phyloP scores from a whole-genome alignment of 2,113 vertebrate genomes.

The Arvicanthis niloticus region DNA sequence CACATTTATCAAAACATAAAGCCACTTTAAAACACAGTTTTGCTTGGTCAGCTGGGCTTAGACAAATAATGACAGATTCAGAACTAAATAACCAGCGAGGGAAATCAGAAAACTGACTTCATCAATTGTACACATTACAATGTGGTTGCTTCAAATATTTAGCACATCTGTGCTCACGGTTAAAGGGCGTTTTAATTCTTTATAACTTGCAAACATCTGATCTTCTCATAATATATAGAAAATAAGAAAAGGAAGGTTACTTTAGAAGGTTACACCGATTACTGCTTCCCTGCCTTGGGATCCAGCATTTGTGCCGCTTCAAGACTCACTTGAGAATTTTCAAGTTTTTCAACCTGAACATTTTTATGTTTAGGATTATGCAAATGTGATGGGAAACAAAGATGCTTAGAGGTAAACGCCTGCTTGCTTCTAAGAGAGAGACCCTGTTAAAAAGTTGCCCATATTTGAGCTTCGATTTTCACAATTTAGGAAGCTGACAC shows the following conservation, averaged over 20 bases:
- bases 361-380: slow-evolving; percentile 81
- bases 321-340: slow-evolving; percentile 74
- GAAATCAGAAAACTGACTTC: slow-evolving; percentile 90
- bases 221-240: slow-evolving; percentile 62
- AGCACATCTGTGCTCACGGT: slow-evolving; percentile 86
- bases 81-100: slow-evolving; percentile 91
- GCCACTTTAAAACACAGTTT: slow-evolving; percentile 94
- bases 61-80: slow-evolving; percentile 94
- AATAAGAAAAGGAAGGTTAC: slow-evolving; percentile 66
- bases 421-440: slow-evolving; percentile 68
- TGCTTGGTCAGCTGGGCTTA: slow-evolving; percentile 95
- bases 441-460: slow-evolving; percentile 72
- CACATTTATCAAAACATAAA: slow-evolving; percentile 96
- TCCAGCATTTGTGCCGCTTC: slow-evolving; percentile 50
- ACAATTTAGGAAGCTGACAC: slow-evolving; percentile 81
- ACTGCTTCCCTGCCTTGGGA: slow-evolving; percentile 71
- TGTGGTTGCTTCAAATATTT: slow-evolving; percentile 89
- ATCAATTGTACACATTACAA: slow-evolving; percentile 87
- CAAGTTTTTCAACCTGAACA: slow-evolving; percentile 72
- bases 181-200: slow-evolving; percentile 82
- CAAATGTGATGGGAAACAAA: slow-evolving; percentile 79
- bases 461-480: slow-evolving; percentile 69
- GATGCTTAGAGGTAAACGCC: slow-evolving; percentile 74
- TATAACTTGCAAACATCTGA: slow-evolving; percentile 74
- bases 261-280: slow-evolving; percentile 61